A percentile compares a stretch with the other conserved stretches of the same genome.
Conservation (phyloP, 2,888 invertebrate species). For the Oligia strigilis region DNA sequence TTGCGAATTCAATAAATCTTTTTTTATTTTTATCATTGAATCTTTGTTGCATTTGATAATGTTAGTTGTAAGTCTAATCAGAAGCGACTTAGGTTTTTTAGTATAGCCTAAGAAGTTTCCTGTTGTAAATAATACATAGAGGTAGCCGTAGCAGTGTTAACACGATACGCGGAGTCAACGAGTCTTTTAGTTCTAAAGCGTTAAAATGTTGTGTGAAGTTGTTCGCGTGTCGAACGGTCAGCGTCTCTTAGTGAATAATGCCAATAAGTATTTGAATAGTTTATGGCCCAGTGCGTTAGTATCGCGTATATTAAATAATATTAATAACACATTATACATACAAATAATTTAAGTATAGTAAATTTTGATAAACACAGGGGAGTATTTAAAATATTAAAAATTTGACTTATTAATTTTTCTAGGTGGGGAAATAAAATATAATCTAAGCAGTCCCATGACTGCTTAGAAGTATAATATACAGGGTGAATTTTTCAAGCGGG, state of each 20-base stretch:
- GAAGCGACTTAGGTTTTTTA: background rate
- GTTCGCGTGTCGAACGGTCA: background rate
- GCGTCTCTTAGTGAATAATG: constrained; percentile 2
- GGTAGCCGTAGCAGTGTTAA: background rate
- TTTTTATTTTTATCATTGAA: background rate
- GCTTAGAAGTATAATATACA: background rate
- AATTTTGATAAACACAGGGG: constrained; percentile 16
- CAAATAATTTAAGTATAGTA: background rate
- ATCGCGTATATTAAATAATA: constrained; percentile 36
- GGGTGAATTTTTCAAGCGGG: too few relatives aligned
- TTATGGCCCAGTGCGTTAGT: constrained; percentile 30
- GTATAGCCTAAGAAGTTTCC: background rate
- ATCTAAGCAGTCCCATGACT: constrained; percentile 24
- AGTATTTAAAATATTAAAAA: background rate
- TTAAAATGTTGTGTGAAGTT: background rate
- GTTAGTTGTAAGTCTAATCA: background rate
- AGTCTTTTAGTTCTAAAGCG: background rate
- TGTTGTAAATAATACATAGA: background rate
- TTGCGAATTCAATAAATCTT: background rate
- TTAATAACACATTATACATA: constrained; percentile 23
- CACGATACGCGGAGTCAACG: background rate
- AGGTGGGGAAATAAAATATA: constrained; percentile 7
- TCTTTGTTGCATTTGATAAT: too few relatives aligned
- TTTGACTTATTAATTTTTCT: background rate
- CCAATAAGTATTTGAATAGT: constrained; percentile 3